These are phyloP conservation scores for Muscicapa comitata DNA, from an alignment of 2,797 vertebrate genomes.

Conservation along the genomic window DNA sequence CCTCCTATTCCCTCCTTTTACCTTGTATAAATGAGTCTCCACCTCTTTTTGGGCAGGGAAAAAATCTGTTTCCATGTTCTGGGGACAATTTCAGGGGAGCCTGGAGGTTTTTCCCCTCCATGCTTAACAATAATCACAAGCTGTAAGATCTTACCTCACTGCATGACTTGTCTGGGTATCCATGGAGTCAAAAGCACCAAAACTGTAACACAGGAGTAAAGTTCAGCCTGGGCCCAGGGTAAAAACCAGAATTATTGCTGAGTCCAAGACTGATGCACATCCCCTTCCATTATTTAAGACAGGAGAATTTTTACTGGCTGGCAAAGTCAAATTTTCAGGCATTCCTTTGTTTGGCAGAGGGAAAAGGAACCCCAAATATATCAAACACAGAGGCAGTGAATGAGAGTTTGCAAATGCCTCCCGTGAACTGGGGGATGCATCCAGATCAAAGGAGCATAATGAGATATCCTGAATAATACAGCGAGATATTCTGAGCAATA, in stretches of 20 bases:
- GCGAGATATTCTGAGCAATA: slow-evolving; percentile 60
- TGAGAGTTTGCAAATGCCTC: slow-evolving; percentile 22
- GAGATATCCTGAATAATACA: slow-evolving; percentile 60
- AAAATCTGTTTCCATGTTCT: neutral
- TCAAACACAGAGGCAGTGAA: neutral
- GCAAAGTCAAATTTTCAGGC: neutral
- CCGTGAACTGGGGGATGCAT: slow-evolving; percentile 25
- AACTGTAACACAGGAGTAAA: neutral
- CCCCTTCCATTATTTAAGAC: neutral
- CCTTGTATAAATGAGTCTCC: neutral
- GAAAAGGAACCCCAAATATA: slow-evolving; percentile 6
- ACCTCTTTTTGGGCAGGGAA: neutral
- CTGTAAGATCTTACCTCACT: neutral
- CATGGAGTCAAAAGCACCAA: neutral
- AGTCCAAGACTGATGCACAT: neutral
- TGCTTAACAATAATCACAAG: neutral
- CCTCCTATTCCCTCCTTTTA: neutral
- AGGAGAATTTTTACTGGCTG: neutral
- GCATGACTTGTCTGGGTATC: neutral
- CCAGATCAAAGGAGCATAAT: slow-evolving; percentile 30
- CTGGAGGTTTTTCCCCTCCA: neutral
- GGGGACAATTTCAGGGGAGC: neutral
- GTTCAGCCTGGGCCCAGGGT: neutral
- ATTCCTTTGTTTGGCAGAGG: neutral
- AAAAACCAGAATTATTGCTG: neutral